Conservation (phyloP, 1,140 invertebrate species). For the Sarcophaga peregrina region DNA sequence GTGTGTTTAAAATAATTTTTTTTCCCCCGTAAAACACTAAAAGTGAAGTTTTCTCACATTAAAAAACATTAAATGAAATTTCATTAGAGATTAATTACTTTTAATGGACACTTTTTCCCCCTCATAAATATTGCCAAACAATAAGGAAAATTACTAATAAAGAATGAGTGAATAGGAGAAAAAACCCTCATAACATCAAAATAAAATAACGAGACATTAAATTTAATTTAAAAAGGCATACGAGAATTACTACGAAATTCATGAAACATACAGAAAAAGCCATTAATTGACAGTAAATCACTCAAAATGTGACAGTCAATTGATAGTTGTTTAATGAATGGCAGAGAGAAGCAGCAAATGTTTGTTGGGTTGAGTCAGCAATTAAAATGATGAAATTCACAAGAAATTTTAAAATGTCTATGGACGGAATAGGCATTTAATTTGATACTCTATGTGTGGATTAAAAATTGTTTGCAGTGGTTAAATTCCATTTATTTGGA, state of each 20-base stretch:
- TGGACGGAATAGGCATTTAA: too few relatives aligned
- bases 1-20: too few relatives aligned
- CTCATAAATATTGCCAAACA: background rate
- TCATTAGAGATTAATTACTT: background rate
- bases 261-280: conserved; percentile 12
- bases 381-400: too few relatives aligned
- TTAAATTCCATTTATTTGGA: too few relatives aligned
- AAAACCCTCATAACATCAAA: background rate
- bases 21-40: too few relatives aligned
- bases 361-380: too few relatives aligned
- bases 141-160: background rate
- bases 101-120: background rate
- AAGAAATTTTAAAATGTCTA: too few relatives aligned
- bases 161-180: background rate
- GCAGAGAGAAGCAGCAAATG: background rate
- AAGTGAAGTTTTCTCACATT: too few relatives aligned
- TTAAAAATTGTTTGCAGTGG: too few relatives aligned
- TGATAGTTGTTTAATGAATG: conserved; percentile 63
- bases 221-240: background rate
- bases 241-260: background rate
- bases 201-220: background rate
- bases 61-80: background rate
- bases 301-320: conserved; percentile 64
- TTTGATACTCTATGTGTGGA: too few relatives aligned
- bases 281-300: conserved; percentile 66